phyloP scores from a whole-genome alignment of 2,888 invertebrate species.

The Pediacus dermestoides region DNA sequence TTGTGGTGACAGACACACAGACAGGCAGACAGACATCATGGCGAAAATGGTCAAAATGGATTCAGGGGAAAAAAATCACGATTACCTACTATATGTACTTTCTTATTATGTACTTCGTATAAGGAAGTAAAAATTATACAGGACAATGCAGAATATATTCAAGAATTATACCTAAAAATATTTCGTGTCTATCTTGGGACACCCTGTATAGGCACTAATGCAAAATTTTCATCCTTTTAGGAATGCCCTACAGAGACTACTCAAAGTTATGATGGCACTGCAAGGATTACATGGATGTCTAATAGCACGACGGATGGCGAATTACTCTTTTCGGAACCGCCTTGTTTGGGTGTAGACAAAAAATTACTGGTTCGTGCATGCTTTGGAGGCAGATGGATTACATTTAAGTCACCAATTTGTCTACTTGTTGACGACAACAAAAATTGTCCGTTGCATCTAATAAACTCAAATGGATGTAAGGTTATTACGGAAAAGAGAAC shows the following conservation, averaged over 20 bases:
- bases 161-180: too few relatives aligned
- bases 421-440: conserved; percentile 15
- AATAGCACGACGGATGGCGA: conserved; percentile 15
- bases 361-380: conserved; percentile 36
- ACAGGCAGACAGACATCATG: too few relatives aligned
- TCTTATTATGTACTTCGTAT: too few relatives aligned
- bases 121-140: too few relatives aligned
- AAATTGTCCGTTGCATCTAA: conserved; percentile 30
- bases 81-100: too few relatives aligned
- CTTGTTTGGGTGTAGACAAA: conserved; percentile 37
- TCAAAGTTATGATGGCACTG: conserved; percentile 4
- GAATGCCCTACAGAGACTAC: conserved; percentile 18
- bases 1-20: too few relatives aligned
- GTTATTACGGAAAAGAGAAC: conserved; percentile 36
- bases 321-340: conserved; percentile 38
- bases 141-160: too few relatives aligned
- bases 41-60: too few relatives aligned
- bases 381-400: conserved; percentile 35
- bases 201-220: too few relatives aligned
- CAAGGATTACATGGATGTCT: conserved; percentile 17
- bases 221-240: too few relatives aligned
- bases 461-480: conserved; percentile 37
- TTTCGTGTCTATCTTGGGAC: too few relatives aligned
- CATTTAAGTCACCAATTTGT: conserved; percentile 30
- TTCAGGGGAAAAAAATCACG: too few relatives aligned